phyloP scores from a whole-genome alignment of 2,888 invertebrate species.

The Auanema sp. region DNA sequence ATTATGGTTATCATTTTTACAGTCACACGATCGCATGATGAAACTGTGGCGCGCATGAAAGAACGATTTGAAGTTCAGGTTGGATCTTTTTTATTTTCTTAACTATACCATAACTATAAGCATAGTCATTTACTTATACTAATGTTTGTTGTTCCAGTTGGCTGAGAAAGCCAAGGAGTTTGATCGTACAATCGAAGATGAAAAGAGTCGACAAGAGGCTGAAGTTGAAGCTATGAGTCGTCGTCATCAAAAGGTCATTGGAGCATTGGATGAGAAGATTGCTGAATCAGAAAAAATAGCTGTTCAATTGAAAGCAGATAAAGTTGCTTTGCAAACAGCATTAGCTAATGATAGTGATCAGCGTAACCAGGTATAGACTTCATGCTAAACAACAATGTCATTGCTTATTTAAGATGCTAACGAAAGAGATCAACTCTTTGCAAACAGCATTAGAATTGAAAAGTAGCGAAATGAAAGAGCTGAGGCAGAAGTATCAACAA shows the following conservation, averaged over 20 bases:
- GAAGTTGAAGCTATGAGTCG: conserved; percentile 35
- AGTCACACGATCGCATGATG: conserved; percentile 40
- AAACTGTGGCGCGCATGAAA: conserved; percentile 29
- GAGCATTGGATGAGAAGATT: conserved; percentile 38
- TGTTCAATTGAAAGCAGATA: conserved; percentile 36
- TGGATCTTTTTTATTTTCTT: too few species aligned
- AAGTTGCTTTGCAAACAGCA: conserved; percentile 39
- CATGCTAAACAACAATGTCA: too few species aligned
- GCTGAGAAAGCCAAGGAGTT: conserved; percentile 32
- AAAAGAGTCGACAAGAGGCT: conserved; percentile 30
- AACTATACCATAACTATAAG: neutral
- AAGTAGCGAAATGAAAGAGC: conserved; percentile 50
- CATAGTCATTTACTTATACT: neutral
- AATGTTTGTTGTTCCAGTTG: conserved; percentile 21
- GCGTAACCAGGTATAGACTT: conserved; percentile 37
- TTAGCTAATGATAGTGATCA: conserved; percentile 46
- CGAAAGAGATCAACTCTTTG: conserved; percentile 49
- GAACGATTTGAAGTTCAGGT: conserved; percentile 40
- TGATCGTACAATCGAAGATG: conserved; percentile 35
- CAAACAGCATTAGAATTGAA: conserved; percentile 53
- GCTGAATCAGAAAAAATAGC: conserved; percentile 36
- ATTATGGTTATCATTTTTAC: conserved; percentile 42
- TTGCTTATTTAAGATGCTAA: conserved; percentile 38
- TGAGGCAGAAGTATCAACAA: conserved; percentile 47
- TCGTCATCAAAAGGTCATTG: conserved; percentile 38